phyloP scores from a whole-genome alignment of 2,888 invertebrate species.

The Tridacna crocea region DNA sequence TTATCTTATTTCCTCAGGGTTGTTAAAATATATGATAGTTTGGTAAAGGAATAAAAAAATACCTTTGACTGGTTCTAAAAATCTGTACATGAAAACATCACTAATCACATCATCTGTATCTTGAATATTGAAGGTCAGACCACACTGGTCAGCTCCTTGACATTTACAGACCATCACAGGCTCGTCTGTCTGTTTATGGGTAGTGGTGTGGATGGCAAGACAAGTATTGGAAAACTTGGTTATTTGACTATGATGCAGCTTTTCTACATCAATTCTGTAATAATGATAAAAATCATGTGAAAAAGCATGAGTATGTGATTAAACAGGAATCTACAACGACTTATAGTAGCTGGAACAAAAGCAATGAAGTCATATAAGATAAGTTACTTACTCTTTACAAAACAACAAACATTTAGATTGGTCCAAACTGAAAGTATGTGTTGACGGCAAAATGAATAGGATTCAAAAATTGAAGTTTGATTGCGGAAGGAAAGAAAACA shows the following conservation, averaged over 20 bases:
- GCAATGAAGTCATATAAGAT: no score
- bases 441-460: no score
- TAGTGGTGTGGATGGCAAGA: slow-evolving; percentile 11
- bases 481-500: no score
- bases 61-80: background rate
- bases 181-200: background rate
- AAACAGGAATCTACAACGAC: no score
- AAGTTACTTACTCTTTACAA: no score
- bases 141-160: slow-evolving; percentile 19
- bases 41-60: background rate
- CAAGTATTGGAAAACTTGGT: slow-evolving; percentile 6
- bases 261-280: slow-evolving; percentile 6
- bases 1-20: background rate
- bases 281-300: background rate
- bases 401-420: no score
- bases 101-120: slow-evolving; percentile 30
- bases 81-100: slow-evolving; percentile 32
- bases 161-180: slow-evolving; percentile 5
- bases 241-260: background rate
- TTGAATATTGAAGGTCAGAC: slow-evolving; percentile 8
- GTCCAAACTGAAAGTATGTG: no score
- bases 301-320: no score
- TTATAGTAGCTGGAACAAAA: no score
- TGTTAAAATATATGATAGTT: background rate
- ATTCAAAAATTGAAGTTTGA: no score